Base-by-base conservation (phyloP, 2,888 invertebrate genomes). In the Plutella xylostella region DNA sequence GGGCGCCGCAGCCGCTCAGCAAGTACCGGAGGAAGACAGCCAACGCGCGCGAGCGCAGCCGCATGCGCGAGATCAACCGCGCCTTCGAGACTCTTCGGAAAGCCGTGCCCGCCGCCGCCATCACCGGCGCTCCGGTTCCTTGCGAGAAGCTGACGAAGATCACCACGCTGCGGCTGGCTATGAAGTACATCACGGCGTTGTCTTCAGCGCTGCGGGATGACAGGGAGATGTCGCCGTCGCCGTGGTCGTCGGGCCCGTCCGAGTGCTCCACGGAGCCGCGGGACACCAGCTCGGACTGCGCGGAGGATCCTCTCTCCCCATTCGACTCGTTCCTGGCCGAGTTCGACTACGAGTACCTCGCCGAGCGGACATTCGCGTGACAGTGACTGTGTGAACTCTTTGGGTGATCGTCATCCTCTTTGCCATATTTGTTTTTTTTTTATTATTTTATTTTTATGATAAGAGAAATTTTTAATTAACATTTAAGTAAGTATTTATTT, bases 21-120 rank as follows among this genome's bases (percentile, higher is more conserved):
- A 96, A 95, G 72, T 96, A 96, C 77, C 85, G 95, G 20, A 86
- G 96, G 57, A 93, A 93, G 84, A 94, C 94, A 1, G 96, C 96
- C 12, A 96, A 96, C 77, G 94, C 94, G 0, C 77, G 96, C 22
- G 96, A 96, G 63, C 74, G 96, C 25, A 91, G 90, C 53, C 87
- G 96, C 45, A 96, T 96, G 95, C 85, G 92, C 41, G 95, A 95
- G 68, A 95, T 96, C 56, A 96, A 96, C 76, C 87, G 89, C 48
- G 96, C 95, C 1, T 96, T 96, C 72, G 95, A 95, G 65, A 87
- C 90, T 1, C 82, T 96, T 7, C 85, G 94, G 19, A 85, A 87
- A 14, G 92, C 91, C 19, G 90, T 96, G 11, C 96, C 96, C 6
- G 80, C 82, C 0, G 67, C 86, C 12, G 85, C 85, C 48, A 74